phyloP scores from a whole-genome alignment of 2,888 invertebrate genomes.

The Oxystoma pomonae region DNA sequence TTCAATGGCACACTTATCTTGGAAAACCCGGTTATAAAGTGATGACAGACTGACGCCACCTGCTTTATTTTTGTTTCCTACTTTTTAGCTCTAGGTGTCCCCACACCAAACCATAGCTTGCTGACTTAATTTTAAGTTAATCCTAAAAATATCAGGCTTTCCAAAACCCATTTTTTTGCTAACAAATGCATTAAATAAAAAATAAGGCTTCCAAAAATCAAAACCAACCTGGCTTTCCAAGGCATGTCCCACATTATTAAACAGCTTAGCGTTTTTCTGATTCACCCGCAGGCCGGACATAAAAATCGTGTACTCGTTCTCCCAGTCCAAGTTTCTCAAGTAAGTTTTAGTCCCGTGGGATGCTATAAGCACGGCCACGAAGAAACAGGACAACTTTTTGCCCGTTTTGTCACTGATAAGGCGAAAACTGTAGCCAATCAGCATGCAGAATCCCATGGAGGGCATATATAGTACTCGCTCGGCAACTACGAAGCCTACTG shows the following conservation, averaged over 20 bases:
- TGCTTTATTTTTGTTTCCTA: no score
- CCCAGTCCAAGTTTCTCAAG: slow-evolving; percentile 88
- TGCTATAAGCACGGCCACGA: slow-evolving; percentile 58
- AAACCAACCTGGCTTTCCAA: slow-evolving; percentile 79
- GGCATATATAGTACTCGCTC: slow-evolving; percentile 95
- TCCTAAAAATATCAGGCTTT: no score
- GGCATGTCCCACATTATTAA: slow-evolving; percentile 96
- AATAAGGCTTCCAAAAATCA: slow-evolving; percentile 33
- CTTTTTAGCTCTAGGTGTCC: no score
- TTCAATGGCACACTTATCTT: no score
- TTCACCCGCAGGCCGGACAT: slow-evolving; percentile 86
- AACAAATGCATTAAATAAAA: background rate
- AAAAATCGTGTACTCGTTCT: slow-evolving; percentile 89
- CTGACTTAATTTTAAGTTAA: no score
- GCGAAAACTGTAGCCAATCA: slow-evolving; percentile 84
- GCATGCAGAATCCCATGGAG: slow-evolving; percentile 94
- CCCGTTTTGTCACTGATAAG: slow-evolving; percentile 62
- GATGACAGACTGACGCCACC: no score
- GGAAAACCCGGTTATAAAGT: no score
- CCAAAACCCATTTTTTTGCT: no score
- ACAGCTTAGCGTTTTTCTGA: slow-evolving; percentile 89
- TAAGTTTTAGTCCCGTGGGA: slow-evolving; percentile 84
- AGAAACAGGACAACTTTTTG: slow-evolving; percentile 62
- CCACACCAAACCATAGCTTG: no score
- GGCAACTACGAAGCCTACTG: slow-evolving; percentile 96